Base-by-base conservation (phyloP, 2,888 invertebrate genomes). In the Apodemia hepburni region DNA sequence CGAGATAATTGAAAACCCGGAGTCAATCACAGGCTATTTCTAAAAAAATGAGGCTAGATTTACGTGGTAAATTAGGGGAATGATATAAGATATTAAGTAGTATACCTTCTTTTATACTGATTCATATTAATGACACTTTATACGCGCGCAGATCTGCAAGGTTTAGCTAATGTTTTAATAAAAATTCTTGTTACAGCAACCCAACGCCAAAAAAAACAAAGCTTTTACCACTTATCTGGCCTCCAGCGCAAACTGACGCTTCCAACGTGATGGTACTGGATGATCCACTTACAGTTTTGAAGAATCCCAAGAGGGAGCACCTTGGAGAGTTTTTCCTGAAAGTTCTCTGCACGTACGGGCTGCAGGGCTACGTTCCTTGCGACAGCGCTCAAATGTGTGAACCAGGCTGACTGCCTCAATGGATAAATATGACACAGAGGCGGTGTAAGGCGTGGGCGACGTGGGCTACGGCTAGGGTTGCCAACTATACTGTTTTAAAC, bases 331-430 rank as follows among this genome's bases (percentile, higher is more conserved):
- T 83, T 72, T 81, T 83, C 68, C 67, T 71, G 11, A 65, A 69
- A 3, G 64, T 87, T 59, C 74, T 91, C 49, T 90, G 90, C 66
- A 71, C 75, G n/a, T 76, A 85, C 65, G 90, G 90, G 0, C 76
- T 70, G 29, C 65, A 65, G 0, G 90, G 90, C 0, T 83, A 80
- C 64, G 90, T 87, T 66, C 89, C 90, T 0, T 91, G 90, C 63
- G 76, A 65, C 35, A 54, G 51, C 9, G 22, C 51, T 1, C 51
- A 27, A 12, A 12, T 54, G 18, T 54, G 51, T 27, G 17, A 15
- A 27, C 51, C 51, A 7, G 8, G 17, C n/a, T 47, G 45, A 47
- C 45, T n/a, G 11, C 8, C 8, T 42, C 2, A 47, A 17, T 7
- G 8, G 45, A 17, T 7, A 17, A 7, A 47, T 6, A 47, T 17